Evolutionary conservation across 2,797 vertebrate genomes (phyloP).

Genomic region (Antennarius maculatus): DNA sequence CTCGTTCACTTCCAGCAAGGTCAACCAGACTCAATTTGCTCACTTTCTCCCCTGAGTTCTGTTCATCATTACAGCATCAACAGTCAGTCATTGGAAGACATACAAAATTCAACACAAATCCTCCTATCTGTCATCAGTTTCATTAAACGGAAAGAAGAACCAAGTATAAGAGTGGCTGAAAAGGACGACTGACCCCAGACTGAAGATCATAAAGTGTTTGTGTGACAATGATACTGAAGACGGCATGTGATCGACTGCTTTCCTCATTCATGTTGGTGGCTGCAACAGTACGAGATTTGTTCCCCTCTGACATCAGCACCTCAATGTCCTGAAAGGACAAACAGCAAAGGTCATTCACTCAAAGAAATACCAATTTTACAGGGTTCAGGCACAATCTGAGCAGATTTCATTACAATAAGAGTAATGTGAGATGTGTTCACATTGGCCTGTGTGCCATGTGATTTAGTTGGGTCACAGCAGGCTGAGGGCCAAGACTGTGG

Average conservation of each 20-base stretch:
- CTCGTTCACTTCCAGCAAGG: constrained; percentile 95
- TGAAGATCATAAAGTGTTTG: constrained; percentile 94
- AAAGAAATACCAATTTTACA: not conserved
- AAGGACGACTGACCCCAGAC: constrained; percentile 86
- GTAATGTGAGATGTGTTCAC: constrained; percentile 29
- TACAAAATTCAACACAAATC: constrained; percentile 1
- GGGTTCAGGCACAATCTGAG: constrained; percentile 15
- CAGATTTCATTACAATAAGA: constrained; percentile 24
- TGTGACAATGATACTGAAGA: constrained; percentile 97
- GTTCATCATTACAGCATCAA: constrained; percentile 14
- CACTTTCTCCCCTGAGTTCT: constrained; percentile 99
- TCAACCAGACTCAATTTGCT: constrained; percentile 98
- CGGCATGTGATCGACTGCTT: constrained; percentile 96
- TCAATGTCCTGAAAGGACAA: constrained; percentile 89
- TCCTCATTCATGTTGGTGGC: constrained; percentile 99
- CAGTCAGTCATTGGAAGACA: constrained; percentile 21
- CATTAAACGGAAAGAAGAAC: not conserved
- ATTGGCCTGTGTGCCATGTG: constrained; percentile 25
- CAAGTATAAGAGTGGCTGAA: not conserved
- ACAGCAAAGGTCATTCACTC: not conserved
- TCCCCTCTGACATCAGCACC: constrained; percentile 98
- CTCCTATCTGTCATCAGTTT: not conserved
- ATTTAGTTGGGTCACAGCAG: constrained; percentile 45
- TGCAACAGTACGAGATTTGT: constrained; percentile 97
- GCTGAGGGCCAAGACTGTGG: constrained; percentile 19